phyloP scores from a whole-genome alignment of 2,113 vertebrate species.

The Cepphus grylle region DNA sequence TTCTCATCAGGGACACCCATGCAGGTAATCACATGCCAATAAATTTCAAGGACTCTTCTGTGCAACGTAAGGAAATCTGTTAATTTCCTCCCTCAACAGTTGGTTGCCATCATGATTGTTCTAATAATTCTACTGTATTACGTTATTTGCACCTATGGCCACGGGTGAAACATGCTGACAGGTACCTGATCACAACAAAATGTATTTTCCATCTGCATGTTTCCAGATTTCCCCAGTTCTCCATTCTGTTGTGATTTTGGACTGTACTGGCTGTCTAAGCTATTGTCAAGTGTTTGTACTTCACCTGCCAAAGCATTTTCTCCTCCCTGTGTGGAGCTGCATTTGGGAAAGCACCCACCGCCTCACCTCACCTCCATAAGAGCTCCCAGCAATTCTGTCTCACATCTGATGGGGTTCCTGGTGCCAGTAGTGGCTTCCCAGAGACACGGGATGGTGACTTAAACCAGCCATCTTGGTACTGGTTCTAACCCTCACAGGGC shows the following conservation, averaged over 20 bases:
- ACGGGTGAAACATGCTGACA: neutral
- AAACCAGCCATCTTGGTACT: neutral
- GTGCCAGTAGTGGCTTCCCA: neutral
- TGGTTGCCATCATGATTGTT: neutral
- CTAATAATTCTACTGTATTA: neutral
- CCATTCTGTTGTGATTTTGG: neutral
- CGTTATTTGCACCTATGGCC: neutral
- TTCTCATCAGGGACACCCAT: neutral
- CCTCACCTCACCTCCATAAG: neutral
- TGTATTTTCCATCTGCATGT: rapidly evolving
- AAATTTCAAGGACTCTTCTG: neutral
- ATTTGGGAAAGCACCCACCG: neutral
- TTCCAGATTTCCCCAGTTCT: neutral
- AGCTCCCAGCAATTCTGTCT: neutral
- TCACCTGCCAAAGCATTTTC: neutral
- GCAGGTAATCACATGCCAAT: neutral
- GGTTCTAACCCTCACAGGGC: neutral
- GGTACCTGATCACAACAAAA: neutral
- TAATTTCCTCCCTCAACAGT: neutral
- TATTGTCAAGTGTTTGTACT: neutral
- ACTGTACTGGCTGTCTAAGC: neutral
- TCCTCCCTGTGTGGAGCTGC: neutral
- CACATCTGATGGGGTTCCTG: neutral
- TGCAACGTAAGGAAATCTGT: neutral
- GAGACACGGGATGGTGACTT: neutral